Percentiles rank a stretch among this genome's conserved stretches.
Evolutionary conservation across 2,797 vertebrate species (phyloP).

Genomic region (Podarcis siculus): DNA sequence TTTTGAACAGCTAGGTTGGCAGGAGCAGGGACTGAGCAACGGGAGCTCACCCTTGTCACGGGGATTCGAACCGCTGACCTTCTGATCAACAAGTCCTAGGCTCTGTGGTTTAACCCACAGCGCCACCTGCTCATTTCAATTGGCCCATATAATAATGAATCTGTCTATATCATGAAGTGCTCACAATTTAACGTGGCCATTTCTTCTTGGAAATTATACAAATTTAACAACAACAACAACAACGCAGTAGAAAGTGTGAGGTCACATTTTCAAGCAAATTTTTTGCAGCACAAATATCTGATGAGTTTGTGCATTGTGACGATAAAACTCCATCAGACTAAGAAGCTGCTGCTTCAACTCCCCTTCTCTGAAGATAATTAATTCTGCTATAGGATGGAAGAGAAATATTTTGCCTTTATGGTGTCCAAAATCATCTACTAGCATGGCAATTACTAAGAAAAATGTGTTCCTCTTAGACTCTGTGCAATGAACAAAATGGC

Average conservation of each 20-base stretch:
- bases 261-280: neutral
- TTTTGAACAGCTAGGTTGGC: no score
- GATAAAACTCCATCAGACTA: neutral
- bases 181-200: neutral
- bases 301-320: neutral
- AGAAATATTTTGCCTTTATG: neutral
- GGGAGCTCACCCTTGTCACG: no score
- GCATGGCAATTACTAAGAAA: neutral
- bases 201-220: neutral
- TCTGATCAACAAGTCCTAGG: no score
- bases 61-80: no score
- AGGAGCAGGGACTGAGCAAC: no score
- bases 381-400: neutral
- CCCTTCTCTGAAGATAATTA: conserved; percentile 1
- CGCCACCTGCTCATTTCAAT: no score
- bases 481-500: neutral
- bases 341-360: neutral
- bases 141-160: neutral
- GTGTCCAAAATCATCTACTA: neutral
- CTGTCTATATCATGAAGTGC: neutral
- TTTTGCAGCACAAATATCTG: neutral
- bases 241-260: neutral
- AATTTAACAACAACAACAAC: no score
- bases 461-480: neutral
- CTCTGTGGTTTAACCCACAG: no score